A percentile compares a stretch with the other conserved stretches of the same genome.
Conservation (phyloP, 2,113 vertebrate species). For the Oncorhynchus masou region DNA sequence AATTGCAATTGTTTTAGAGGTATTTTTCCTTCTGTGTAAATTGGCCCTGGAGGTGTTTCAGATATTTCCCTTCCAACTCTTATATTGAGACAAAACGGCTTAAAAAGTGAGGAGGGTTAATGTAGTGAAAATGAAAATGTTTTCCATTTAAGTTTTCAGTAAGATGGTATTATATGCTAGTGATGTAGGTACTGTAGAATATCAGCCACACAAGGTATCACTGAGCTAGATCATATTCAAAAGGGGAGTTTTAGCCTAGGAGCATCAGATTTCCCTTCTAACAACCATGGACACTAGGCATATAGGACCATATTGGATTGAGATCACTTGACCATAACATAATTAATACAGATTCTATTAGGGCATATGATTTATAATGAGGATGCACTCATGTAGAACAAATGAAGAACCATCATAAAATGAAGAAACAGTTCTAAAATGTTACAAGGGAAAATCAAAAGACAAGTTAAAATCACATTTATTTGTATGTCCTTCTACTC, state of each 20-base stretch:
- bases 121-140: background rate
- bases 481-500: conserved; percentile 9
- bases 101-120: conserved; percentile 25
- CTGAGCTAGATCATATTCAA: background rate
- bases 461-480: background rate
- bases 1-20: conserved; percentile 53
- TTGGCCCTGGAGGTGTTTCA: conserved; percentile 36
- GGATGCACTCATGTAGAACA: background rate
- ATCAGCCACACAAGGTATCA: background rate
- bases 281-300: conserved; percentile 61
- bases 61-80: conserved; percentile 5
- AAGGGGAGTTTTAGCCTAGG: conserved; percentile 18
- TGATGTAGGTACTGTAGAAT: background rate
- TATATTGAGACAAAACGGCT: conserved; percentile 29
- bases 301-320: conserved; percentile 66
- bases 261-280: conserved; percentile 64
- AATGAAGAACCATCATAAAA: background rate
- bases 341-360: conserved; percentile 60
- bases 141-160: too few species aligned
- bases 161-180: background rate
- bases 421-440: background rate
- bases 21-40: conserved; percentile 43
- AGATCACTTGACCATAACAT: conserved; percentile 68
- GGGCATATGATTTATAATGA: background rate
- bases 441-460: background rate